phyloP scores from a whole-genome alignment of 2,113 vertebrate genomes.

The Chloropsis hardwickii region DNA sequence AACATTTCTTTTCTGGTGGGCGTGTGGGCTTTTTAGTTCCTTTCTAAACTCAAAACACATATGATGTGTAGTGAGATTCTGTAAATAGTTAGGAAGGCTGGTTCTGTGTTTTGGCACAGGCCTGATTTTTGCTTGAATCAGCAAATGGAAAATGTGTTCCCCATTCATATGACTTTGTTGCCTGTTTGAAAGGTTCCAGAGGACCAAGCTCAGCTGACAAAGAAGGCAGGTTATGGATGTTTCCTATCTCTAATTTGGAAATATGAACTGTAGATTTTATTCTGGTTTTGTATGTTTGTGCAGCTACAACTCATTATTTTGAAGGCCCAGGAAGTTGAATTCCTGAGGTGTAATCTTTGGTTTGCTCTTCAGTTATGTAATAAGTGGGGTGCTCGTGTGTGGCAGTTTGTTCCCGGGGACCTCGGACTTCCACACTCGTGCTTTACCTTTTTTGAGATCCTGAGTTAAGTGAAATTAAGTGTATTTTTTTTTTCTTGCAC shows the following conservation, averaged over 20 bases:
- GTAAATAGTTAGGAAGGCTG: slow-evolving; percentile 36
- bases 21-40: not conserved
- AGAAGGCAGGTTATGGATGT: not conserved
- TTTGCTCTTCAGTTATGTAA: not conserved
- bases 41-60: not conserved
- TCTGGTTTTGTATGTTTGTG: not conserved
- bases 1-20: not conserved
- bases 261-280: not conserved
- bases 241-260: not conserved
- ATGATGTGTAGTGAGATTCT: not conserved
- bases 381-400: not conserved
- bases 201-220: not conserved
- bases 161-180: not conserved
- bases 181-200: slow-evolving; percentile 13
- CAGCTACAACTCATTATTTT: not conserved
- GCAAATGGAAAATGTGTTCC: slow-evolving; percentile 23
- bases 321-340: not conserved
- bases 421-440: too few relatives aligned
- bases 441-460: not conserved
- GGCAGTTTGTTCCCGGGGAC: too few relatives aligned
- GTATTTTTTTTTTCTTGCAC: not conserved
- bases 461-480: not conserved
- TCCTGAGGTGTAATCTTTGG: not conserved
- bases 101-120: slow-evolving; percentile 30
- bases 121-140: slow-evolving; percentile 18